phyloP scores from a whole-genome alignment of 2,888 invertebrate species.

The Drosophila anomelani region DNA sequence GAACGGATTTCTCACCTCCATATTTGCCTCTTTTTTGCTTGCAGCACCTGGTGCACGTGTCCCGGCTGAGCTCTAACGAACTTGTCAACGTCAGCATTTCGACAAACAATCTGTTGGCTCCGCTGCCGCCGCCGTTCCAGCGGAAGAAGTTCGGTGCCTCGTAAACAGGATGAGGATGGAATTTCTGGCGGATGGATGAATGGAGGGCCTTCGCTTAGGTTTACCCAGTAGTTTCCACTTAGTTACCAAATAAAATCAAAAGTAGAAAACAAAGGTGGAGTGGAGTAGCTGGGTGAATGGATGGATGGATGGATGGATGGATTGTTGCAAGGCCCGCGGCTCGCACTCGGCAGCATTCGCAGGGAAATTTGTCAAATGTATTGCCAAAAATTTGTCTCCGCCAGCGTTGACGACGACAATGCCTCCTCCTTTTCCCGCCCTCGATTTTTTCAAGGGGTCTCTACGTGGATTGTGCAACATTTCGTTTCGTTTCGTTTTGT shows the following conservation, averaged over 20 bases:
- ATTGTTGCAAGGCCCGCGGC: constrained; percentile 25
- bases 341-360: constrained; percentile 8
- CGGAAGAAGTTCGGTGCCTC: constrained; percentile 88
- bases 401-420: constrained; percentile 31
- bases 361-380: constrained; percentile 55
- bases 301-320: constrained; percentile 18
- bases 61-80: constrained; percentile 89
- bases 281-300: neutral
- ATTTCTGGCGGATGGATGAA: constrained; percentile 5
- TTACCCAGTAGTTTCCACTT: constrained; percentile 45
- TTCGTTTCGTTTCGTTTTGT: constrained; percentile 77
- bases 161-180: constrained; percentile 45
- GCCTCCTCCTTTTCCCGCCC: constrained; percentile 6
- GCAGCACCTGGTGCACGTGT: constrained; percentile 91
- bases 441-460: constrained; percentile 11
- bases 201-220: constrained; percentile 22
- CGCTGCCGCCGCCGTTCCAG: constrained; percentile 89
- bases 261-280: constrained; percentile 37
- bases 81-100: constrained; percentile 91
- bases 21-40: constrained; percentile 31
- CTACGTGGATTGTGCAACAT: constrained; percentile 74
- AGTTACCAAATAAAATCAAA: constrained; percentile 52
- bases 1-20: constrained; percentile 21
- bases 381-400: constrained; percentile 69
- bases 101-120: constrained; percentile 88